These are phyloP conservation scores for Congeria kusceri DNA, from an alignment of 2,888 invertebrate species.

Conservation along the genomic window DNA sequence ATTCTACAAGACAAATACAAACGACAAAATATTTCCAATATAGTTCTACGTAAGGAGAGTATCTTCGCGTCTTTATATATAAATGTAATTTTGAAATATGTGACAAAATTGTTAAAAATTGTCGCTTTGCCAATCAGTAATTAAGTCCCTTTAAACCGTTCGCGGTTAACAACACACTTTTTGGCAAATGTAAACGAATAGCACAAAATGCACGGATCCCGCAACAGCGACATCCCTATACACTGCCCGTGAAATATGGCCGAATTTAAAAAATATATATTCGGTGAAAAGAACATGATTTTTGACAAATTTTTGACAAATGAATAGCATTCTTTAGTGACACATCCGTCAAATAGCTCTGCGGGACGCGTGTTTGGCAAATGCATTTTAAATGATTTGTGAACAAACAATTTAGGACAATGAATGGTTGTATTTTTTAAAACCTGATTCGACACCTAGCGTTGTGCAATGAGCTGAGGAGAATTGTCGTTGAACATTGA, in stretches of 20 bases:
- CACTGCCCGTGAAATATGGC: conserved; percentile 35
- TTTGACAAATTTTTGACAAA: conserved; percentile 37
- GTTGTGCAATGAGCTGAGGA: conserved; percentile 12
- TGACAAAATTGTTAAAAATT: too few species aligned
- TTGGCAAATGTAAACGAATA: too few species aligned
- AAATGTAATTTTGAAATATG: too few species aligned
- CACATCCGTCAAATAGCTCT: conserved; percentile 24
- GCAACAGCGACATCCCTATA: conserved; percentile 18
- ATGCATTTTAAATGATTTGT: conserved; percentile 36
- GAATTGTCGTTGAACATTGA: too few species aligned
- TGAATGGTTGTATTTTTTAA: neutral
- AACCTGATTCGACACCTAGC: conserved; percentile 9
- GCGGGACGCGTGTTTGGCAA: conserved; percentile 22
- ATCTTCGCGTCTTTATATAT: too few species aligned
- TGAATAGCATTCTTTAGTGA: conserved; percentile 33
- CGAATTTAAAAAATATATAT: conserved; percentile 16
- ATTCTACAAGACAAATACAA: too few species aligned
- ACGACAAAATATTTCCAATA: too few species aligned
- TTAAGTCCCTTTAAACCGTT: too few species aligned
- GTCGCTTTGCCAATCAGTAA: too few species aligned
- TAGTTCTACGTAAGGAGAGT: too few species aligned
- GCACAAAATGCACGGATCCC: too few species aligned
- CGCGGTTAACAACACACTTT: too few species aligned
- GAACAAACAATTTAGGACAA: conserved; percentile 15
- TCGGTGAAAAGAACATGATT: conserved; percentile 1